Evolutionary conservation across 2,888 invertebrate species (phyloP).

Genomic region (Brenthis hecate): DNA sequence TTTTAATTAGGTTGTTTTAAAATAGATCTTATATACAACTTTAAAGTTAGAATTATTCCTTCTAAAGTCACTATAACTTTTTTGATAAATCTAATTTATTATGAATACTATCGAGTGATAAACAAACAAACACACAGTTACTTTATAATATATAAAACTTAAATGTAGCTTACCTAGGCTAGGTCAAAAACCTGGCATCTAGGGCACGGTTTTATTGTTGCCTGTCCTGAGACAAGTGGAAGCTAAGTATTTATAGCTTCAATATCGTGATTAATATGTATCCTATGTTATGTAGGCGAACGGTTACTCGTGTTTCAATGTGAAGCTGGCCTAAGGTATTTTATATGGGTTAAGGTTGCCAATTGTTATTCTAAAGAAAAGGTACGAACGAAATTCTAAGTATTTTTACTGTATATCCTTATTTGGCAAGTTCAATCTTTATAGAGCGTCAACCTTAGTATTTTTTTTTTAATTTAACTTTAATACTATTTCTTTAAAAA

Average conservation of each 20-base stretch:
- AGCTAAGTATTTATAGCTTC: constrained; percentile 50
- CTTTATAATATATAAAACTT: not conserved
- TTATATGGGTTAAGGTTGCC: constrained; percentile 11
- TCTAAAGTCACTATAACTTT: not conserved
- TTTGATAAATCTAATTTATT: not conserved
- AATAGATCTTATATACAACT: not conserved
- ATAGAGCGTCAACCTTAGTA: too few species aligned
- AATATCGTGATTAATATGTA: constrained; percentile 49
- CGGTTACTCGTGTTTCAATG: constrained; percentile 23
- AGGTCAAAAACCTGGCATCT: constrained; percentile 60
- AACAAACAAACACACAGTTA: too few species aligned
- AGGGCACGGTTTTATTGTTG: constrained; percentile 62
- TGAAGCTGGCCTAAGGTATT: constrained; percentile 1
- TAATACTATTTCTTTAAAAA: too few species aligned
- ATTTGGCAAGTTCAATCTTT: too few species aligned
- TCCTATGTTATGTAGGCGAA: constrained; percentile 32
- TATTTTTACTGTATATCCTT: too few species aligned
- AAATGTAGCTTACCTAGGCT: constrained; percentile 20
- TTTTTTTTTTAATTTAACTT: too few species aligned
- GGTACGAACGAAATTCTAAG: too few species aligned
- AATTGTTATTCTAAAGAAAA: not conserved
- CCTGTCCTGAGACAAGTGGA: constrained; percentile 49
- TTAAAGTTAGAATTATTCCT: too few species aligned
- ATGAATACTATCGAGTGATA: too few species aligned
- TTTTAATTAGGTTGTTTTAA: not conserved